Evolutionary conservation across 2,797 vertebrate species (phyloP), one percentile per base, ranked within the genome.

Genomic region (Sebastes alutus): DNA sequence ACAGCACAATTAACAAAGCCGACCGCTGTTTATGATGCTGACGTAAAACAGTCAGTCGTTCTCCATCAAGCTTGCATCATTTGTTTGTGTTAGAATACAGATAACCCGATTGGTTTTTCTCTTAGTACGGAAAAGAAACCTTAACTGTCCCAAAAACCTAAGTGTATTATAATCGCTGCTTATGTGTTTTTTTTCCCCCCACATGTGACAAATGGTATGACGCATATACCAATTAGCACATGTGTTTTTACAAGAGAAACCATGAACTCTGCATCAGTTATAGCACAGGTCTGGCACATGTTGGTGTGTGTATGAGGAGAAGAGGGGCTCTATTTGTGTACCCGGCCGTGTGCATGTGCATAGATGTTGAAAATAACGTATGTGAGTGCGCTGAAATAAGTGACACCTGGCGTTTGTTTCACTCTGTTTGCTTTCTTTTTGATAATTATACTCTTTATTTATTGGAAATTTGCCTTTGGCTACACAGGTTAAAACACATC

Each of bases 161-260:
- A 25, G 12, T 76, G 70, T 38, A 58, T 81, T 78, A 42, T 46
- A 78, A 76, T 77, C 65, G 80, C 25, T 80, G 30, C 32, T 42
- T 22, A 23, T 75, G 22, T 70, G 11, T 22, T 83, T 78, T 81
- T 72, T 82, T 82, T 30, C 2, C 6, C 23, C 7, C 23, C 63
- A 30, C 20, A 25, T 70, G 59, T 91, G 79, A 87, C 71, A 14
- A 89, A 84, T 73, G 63, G 68, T 52, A 38, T 83, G 66, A 79
- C 25, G 22, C 62, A 83, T 83, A 58, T 35, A 61, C 64, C 69
- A 83, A 83, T 93, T 78, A 91, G 61, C 35, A 42, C 27, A 7
- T 64, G 49, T 91, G 87, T 92, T 94, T 94, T 92, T 52, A 64
- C 75, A 89, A 67, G 81, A 81, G 25, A 84, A 87, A 66, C 5